A percentile compares a stretch with the other conserved stretches of the same genome.
phyloP scores from a whole-genome alignment of 2,888 invertebrate genomes.

The Cistogaster globosa region DNA sequence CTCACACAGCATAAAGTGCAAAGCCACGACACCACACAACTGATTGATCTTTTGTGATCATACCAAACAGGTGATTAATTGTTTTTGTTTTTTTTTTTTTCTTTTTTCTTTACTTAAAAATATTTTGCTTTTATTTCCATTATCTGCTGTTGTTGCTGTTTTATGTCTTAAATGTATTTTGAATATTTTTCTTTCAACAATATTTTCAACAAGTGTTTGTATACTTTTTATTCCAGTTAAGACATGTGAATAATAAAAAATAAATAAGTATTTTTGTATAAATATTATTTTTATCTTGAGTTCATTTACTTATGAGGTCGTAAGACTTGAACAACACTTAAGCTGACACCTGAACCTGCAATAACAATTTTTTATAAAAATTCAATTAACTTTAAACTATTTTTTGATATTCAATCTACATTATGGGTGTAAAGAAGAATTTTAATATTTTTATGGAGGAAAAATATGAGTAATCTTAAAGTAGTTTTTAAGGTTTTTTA shows the following conservation, averaged over 20 bases:
- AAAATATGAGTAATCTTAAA: no score
- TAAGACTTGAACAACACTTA: slow-evolving; percentile 57
- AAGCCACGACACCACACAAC: slow-evolving; percentile 51
- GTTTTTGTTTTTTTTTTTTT: slow-evolving; percentile 50
- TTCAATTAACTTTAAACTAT: slow-evolving; percentile 25
- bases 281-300: slow-evolving; percentile 59
- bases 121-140: not conserved
- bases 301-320: slow-evolving; percentile 60
- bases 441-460: no score
- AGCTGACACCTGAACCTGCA: slow-evolving; percentile 63
- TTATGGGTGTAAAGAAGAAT: no score
- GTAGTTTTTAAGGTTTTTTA: no score
- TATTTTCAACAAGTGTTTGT: slow-evolving; percentile 60
- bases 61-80: slow-evolving; percentile 70
- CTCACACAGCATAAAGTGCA: slow-evolving; percentile 38
- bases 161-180: slow-evolving; percentile 31
- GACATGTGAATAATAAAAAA: slow-evolving; percentile 3
- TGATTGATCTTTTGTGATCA: slow-evolving; percentile 70
- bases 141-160: slow-evolving; percentile 12
- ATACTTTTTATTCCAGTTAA: slow-evolving; percentile 18
- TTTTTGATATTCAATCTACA: not conserved
- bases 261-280: not conserved
- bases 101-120: slow-evolving; percentile 33
- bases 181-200: slow-evolving; percentile 58
- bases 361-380: slow-evolving; percentile 42